Evolutionary conservation across 1,140 invertebrate genomes (phyloP), one percentile per base, ranked within the genome.

Genomic region (Lordiphosa mommai): DNA sequence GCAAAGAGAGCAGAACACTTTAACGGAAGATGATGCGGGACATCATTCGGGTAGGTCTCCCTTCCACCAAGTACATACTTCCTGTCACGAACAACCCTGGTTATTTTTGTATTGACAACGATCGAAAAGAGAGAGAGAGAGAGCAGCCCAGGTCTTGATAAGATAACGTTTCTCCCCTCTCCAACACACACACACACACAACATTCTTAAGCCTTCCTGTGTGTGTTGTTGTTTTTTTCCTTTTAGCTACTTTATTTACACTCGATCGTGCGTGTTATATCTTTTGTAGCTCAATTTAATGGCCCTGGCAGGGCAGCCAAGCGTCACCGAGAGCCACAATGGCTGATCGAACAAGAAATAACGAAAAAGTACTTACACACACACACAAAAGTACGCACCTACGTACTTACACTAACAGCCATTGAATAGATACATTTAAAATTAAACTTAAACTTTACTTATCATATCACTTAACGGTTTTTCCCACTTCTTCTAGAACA

Each of bases 11-110:
- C 60, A 27, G 27, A 51, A 30, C 38, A 41, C 41, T 16, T 8
- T 10, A 47, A 47, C 44, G 37, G 86, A 88, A 40, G 86, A 88
- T 72, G 86, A 88, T 88, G 82, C 86, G 50, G 86, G 86, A 80
- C 80, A 86, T 88, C 86, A 88, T 82, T 88, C 86, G 37, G 86
- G 86, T 88, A 84, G 56, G 85, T 72, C 37, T 46, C 12, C 9
- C n/a, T 10, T 4, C 3, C 9, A n/a, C 14, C n/a, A 34, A 12
- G 8, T 46, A 12, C 20, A 23, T 8, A 10, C 40, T 20, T 13
- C 34, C 33, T 56, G 12, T n/a, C 23, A 27, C 23, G 23, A 27
- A 27, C 23, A 27, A 27, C 23, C 23, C 23, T n/a, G n/a, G n/a
- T n/a, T n/a, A n/a, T n/a, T n/a, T n/a, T n/a, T n/a, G n/a, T n/a